A percentile compares a stretch with the other conserved stretches of the same genome.
Evolutionary conservation across 2,888 invertebrate species (phyloP).

Genomic region (Malthinus seriepunctatus): DNA sequence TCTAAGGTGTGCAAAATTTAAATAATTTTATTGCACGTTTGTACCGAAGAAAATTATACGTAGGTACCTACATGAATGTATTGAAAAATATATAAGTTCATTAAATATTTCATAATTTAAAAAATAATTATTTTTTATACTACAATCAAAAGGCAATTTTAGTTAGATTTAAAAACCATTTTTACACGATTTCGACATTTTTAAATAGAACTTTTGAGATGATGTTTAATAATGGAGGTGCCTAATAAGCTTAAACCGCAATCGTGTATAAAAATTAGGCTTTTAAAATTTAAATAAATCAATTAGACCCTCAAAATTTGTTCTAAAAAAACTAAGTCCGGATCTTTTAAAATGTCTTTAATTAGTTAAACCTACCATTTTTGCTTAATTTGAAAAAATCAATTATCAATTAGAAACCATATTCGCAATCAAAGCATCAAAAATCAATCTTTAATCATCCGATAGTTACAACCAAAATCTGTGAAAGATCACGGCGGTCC

Average conservation of each 20-base stretch:
- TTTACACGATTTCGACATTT: slow-evolving; percentile 3
- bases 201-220: slow-evolving; percentile 2
- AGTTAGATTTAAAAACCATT: slow-evolving; percentile 1
- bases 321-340: too few relatives aligned
- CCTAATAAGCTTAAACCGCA: neutral
- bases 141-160: slow-evolving; percentile 4
- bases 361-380: too few relatives aligned
- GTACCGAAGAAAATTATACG: neutral
- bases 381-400: too few relatives aligned
- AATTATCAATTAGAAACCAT: neutral
- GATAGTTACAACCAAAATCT: slow-evolving; percentile 45
- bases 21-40: neutral
- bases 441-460: slow-evolving; percentile 47
- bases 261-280: neutral
- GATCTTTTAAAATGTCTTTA: too few relatives aligned
- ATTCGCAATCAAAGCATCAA: slow-evolving; percentile 35
- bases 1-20: slow-evolving; percentile 1
- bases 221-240: neutral
- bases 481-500: slow-evolving; percentile 43
- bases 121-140: slow-evolving; percentile 1
- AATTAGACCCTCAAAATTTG: too few relatives aligned
- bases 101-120: slow-evolving; percentile 3
- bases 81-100: neutral
- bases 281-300: neutral
- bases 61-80: neutral